phyloP scores from a whole-genome alignment of 2,888 invertebrate species.

The Acronicta leporina region DNA sequence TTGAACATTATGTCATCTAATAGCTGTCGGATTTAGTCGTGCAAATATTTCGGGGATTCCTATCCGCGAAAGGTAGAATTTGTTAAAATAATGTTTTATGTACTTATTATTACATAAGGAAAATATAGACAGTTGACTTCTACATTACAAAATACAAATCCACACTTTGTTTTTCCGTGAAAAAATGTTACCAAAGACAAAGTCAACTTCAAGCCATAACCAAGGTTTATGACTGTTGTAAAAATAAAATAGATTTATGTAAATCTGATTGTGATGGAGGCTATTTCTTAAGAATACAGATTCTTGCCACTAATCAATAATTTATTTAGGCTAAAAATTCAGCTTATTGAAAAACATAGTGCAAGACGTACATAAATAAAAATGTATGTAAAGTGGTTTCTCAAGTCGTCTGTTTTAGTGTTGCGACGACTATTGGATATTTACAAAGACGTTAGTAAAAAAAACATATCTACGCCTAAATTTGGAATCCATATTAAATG shows the following conservation, averaged over 20 bases:
- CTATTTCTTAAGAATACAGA: too few species aligned
- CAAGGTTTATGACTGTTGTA: too few species aligned
- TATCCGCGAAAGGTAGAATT: not conserved
- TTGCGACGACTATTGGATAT: not conserved
- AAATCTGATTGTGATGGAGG: too few species aligned
- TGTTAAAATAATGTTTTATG: not conserved
- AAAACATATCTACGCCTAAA: conserved; percentile 30
- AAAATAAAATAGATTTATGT: too few species aligned
- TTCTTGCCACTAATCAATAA: too few species aligned
- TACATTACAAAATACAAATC: too few species aligned
- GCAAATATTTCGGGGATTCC: not conserved
- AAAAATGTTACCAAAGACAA: too few species aligned
- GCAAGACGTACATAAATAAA: too few species aligned
- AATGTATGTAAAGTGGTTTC: not conserved
- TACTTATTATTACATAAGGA: not conserved
- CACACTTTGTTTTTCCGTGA: too few species aligned
- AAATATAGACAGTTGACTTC: too few species aligned
- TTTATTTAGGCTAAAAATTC: too few species aligned
- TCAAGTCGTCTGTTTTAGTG: not conserved
- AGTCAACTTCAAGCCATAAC: not conserved
- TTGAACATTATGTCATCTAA: not conserved
- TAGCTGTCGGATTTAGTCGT: not conserved
- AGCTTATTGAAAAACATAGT: too few species aligned
- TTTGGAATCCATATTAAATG: conserved; percentile 31
- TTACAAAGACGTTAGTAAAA: conserved; percentile 20